A percentile compares a stretch with the other conserved stretches of the same genome.
Conservation (phyloP, 2,113 vertebrate species). For the Willisornis vidua region DNA sequence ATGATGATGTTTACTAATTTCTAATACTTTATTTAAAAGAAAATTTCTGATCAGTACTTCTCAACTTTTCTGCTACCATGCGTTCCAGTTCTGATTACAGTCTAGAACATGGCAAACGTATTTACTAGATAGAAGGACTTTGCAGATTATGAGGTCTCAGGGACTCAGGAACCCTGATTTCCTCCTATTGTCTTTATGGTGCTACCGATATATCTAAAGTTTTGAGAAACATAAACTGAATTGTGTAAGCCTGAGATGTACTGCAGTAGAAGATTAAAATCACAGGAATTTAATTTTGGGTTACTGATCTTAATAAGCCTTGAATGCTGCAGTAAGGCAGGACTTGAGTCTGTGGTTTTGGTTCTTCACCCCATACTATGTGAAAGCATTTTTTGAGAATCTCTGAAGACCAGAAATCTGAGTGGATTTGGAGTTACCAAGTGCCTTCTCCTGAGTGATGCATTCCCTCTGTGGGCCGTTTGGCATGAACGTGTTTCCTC, state of each 20-base stretch:
- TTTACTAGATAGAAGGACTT: not conserved
- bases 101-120: not conserved
- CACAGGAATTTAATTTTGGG: not conserved
- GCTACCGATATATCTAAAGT: not conserved
- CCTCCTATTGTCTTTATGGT: not conserved
- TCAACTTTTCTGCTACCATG: not conserved
- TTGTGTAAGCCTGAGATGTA: not conserved
- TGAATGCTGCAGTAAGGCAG: not conserved
- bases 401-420: not conserved
- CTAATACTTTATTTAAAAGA: not conserved
- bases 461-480: not conserved
- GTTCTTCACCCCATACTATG: accelerated
- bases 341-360: not conserved
- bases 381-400: not conserved
- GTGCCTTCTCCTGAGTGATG: not conserved
- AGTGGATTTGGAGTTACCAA: not conserved
- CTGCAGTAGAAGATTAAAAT: not conserved
- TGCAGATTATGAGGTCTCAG: not conserved
- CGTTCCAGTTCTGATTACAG: not conserved
- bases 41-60: not conserved
- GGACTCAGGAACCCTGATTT: not conserved
- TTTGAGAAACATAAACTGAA: not conserved
- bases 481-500: not conserved
- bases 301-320: not conserved
- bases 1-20: not conserved